Conservation (phyloP, 2,888 invertebrate genomes). For the Malthinus seriepunctatus region DNA sequence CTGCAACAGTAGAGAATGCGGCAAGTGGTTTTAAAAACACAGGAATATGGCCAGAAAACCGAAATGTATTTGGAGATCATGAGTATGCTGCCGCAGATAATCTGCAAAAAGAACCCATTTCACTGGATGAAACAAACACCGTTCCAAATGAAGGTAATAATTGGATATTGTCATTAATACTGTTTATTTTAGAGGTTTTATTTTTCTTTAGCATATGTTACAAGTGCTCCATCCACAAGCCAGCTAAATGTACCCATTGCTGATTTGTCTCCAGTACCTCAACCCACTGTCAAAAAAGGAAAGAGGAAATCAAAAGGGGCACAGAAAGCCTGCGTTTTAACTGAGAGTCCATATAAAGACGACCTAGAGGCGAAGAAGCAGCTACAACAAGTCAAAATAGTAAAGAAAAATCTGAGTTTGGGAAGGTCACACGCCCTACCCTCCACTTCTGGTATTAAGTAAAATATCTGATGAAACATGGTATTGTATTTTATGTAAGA, state of each 20-base stretch:
- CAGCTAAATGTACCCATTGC: background rate
- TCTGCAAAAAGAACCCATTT: background rate
- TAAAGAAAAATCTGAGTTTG: too few relatives aligned
- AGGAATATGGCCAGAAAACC: constrained; percentile 15
- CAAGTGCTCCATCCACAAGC: background rate
- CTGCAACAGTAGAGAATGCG: constrained; percentile 17
- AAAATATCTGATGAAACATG: too few relatives aligned
- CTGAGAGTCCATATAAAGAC: constrained; percentile 17
- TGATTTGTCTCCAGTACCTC: background rate
- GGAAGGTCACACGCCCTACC: too few relatives aligned
- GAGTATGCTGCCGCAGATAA: constrained; percentile 5
- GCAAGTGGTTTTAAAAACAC: constrained; percentile 9
- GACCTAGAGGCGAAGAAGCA: constrained; percentile 5
- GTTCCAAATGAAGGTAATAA: too few relatives aligned
- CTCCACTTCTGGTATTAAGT: too few relatives aligned
- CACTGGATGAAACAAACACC: too few relatives aligned
- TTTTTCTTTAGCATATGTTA: background rate
- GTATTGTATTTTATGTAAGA: too few relatives aligned
- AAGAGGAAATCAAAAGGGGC: too few relatives aligned
- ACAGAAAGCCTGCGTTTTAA: constrained; percentile 1
- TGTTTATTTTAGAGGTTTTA: too few relatives aligned
- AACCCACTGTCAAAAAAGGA: too few relatives aligned
- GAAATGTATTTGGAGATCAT: constrained; percentile 9
- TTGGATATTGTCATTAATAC: too few relatives aligned
- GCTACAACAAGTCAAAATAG: too few relatives aligned